Conservation (phyloP, 2,888 invertebrate genomes). For the Linyphia triangularis region DNA sequence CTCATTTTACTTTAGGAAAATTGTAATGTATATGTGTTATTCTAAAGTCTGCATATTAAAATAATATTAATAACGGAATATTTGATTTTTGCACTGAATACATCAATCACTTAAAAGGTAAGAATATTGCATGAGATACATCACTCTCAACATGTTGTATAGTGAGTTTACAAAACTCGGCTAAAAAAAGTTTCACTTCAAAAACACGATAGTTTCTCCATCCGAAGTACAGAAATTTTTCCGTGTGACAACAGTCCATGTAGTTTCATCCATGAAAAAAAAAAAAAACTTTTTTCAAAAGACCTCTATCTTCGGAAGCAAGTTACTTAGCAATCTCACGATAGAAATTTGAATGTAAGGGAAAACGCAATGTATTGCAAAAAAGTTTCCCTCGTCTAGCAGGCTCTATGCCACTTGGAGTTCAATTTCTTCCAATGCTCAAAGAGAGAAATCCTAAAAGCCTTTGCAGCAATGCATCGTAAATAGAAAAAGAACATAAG, state of each 20-base stretch:
- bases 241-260: neutral
- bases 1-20: no score
- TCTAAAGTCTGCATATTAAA: no score
- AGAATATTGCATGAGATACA: no score
- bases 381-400: conserved; percentile 39
- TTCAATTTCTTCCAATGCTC: conserved; percentile 53
- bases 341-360: conserved; percentile 57
- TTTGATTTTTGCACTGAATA: no score
- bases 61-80: no score
- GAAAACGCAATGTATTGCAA: conserved; percentile 23
- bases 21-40: no score
- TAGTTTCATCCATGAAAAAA: neutral
- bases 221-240: neutral
- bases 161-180: no score
- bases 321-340: conserved; percentile 58
- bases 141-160: no score
- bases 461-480: conserved; percentile 62
- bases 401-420: conserved; percentile 51
- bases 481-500: conserved; percentile 43
- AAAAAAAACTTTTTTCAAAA: conserved; percentile 23
- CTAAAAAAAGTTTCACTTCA: no score
- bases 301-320: neutral
- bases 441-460: conserved; percentile 59
- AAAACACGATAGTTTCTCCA: no score
- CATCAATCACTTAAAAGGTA: no score